These are phyloP conservation scores for Diachasmimorpha longicaudata DNA, from an alignment of 1,140 invertebrate genomes.

Conservation along the genomic window DNA sequence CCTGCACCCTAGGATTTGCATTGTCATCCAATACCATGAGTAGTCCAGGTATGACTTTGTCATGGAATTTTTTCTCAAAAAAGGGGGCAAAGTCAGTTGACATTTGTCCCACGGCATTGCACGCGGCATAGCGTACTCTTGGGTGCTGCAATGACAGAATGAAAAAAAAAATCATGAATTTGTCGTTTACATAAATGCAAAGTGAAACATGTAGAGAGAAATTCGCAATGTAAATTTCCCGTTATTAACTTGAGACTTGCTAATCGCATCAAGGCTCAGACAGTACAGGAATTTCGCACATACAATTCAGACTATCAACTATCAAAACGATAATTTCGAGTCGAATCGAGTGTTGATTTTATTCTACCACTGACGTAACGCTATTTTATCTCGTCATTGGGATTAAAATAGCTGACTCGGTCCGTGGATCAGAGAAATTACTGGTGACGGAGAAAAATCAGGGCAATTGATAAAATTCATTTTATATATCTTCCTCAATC, in stretches of 20 bases:
- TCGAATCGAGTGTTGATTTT: constrained; percentile 36
- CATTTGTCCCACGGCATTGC: constrained; percentile 99
- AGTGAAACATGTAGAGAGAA: neutral
- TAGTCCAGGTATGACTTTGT: constrained; percentile 89
- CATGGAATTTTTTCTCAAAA: constrained; percentile 98
- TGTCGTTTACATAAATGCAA: neutral
- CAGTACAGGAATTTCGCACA: constrained; percentile 37
- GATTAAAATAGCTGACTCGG: constrained; percentile 42
- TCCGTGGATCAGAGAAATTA: constrained; percentile 34
- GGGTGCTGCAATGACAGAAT: constrained; percentile 73
- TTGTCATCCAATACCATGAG: constrained; percentile 91
- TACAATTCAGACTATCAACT: constrained; percentile 29
- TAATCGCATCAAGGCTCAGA: constrained; percentile 44
- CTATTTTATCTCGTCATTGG: neutral
- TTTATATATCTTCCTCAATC: too few species aligned
- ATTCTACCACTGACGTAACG: constrained; percentile 50
- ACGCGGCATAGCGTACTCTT: constrained; percentile 93
- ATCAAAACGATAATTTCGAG: constrained; percentile 46
- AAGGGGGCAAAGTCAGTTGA: constrained; percentile 96
- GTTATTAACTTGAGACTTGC: neutral
- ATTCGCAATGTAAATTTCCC: neutral
- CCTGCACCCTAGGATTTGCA: constrained; percentile 91
- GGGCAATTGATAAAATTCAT: neutral
- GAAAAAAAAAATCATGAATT: neutral
- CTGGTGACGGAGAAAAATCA: neutral